Evolutionary conservation across 2,888 invertebrate genomes (phyloP).

Genomic region (Eupeodes latifasciatus): DNA sequence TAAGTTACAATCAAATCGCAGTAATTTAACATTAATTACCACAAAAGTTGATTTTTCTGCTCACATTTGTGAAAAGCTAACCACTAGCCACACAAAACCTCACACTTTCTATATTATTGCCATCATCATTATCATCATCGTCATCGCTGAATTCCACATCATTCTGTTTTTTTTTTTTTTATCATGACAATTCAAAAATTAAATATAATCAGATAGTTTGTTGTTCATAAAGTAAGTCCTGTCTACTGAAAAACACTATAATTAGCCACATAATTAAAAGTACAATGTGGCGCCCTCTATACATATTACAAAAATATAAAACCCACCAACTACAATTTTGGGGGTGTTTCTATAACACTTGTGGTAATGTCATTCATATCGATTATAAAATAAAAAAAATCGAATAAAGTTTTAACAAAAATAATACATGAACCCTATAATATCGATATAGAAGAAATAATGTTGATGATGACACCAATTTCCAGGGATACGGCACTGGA

Average conservation of each 20-base stretch:
- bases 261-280: constrained; percentile 77
- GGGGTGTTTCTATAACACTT: constrained; percentile 19
- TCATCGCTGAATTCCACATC: not conserved
- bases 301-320: constrained; percentile 31
- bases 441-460: constrained; percentile 44
- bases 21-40: constrained; percentile 50
- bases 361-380: constrained; percentile 42
- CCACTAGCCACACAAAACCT: constrained; percentile 40
- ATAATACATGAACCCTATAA: not conserved
- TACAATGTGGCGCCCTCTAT: constrained; percentile 67
- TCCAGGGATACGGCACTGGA: constrained; percentile 19
- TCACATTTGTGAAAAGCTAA: constrained; percentile 39
- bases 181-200: constrained; percentile 33
- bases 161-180: not conserved
- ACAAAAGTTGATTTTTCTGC: constrained; percentile 18
- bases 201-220: constrained; percentile 53
- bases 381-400: constrained; percentile 7
- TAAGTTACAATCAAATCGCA: not conserved
- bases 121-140: constrained; percentile 8
- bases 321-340: not conserved
- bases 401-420: not conserved
- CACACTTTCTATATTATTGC: not conserved
- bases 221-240: constrained; percentile 43
- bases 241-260: constrained; percentile 75
- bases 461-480: constrained; percentile 54